Percentiles rank a stretch among this genome's conserved stretches.
These are phyloP conservation scores for Onychostoma macrolepis DNA, from an alignment of 2,113 vertebrate species.

Conservation along the genomic window DNA sequence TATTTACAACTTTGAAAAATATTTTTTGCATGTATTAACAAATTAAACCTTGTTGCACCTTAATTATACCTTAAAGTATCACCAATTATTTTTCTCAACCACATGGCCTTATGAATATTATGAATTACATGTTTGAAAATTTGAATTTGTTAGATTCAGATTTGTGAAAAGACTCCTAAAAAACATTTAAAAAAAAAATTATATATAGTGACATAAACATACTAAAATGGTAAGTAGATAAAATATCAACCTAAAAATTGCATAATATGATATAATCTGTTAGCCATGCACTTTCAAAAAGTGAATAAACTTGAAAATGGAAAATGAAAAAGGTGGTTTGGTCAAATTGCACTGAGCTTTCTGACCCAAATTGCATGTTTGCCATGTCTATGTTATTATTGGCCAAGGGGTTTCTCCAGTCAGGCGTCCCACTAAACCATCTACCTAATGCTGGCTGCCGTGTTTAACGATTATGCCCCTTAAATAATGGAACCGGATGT, in stretches of 20 bases:
- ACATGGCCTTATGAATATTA: neutral
- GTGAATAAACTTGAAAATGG: neutral
- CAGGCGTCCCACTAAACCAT: neutral
- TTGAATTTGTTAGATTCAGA: no score
- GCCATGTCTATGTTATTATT: conserved; percentile 20
- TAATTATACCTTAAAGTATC: neutral
- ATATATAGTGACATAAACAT: no score
- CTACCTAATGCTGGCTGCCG: conserved; percentile 37
- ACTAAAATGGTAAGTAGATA: no score
- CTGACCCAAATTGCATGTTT: conserved; percentile 7
- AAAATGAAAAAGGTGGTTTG: neutral
- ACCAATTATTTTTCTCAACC: neutral
- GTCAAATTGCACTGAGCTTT: conserved; percentile 23
- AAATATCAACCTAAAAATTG: neutral
- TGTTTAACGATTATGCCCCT: conserved; percentile 50
- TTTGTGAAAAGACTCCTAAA: no score
- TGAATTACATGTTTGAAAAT: neutral
- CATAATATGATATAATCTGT: neutral
- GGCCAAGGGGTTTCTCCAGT: conserved; percentile 32
- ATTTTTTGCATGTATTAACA: neutral
- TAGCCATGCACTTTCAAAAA: neutral
- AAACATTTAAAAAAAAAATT: no score
- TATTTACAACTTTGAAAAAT: no score
- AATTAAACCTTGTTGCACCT: neutral
- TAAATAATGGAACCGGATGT: conserved; percentile 49